Conservation (phyloP, 2,113 vertebrate genomes). For the Furnarius figulus region DNA sequence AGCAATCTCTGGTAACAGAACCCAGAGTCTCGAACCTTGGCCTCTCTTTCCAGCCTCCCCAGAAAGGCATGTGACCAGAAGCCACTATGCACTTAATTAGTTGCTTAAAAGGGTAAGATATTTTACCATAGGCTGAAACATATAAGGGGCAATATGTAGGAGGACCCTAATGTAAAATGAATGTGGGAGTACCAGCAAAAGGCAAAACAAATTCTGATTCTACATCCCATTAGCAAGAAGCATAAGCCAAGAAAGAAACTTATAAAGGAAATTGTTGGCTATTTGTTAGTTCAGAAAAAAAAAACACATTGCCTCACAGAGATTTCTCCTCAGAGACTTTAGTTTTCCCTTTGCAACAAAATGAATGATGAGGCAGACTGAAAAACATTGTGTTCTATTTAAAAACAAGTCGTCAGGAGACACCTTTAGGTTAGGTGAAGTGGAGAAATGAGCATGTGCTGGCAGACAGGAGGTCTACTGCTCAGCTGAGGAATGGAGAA, state of each 20-base stretch:
- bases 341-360: background rate
- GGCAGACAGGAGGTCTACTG: background rate
- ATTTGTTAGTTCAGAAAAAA: background rate
- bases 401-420: background rate
- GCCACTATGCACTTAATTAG: background rate
- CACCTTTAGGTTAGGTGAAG: background rate
- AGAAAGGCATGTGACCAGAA: background rate
- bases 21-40: background rate
- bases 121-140: background rate
- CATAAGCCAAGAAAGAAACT: background rate
- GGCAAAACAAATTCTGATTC: background rate
- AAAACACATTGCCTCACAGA: fast-evolving
- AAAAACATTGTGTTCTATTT: background rate
- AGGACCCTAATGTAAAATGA: background rate
- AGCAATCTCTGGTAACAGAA: background rate
- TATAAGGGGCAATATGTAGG: background rate
- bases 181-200: background rate
- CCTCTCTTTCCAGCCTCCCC: background rate
- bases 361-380: background rate
- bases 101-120: background rate
- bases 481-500: background rate
- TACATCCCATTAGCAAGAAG: background rate
- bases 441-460: background rate
- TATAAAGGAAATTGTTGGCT: background rate
- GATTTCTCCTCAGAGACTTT: background rate